Conservation (phyloP, 2,888 invertebrate species). For the Drosophila melanocephala region DNA sequence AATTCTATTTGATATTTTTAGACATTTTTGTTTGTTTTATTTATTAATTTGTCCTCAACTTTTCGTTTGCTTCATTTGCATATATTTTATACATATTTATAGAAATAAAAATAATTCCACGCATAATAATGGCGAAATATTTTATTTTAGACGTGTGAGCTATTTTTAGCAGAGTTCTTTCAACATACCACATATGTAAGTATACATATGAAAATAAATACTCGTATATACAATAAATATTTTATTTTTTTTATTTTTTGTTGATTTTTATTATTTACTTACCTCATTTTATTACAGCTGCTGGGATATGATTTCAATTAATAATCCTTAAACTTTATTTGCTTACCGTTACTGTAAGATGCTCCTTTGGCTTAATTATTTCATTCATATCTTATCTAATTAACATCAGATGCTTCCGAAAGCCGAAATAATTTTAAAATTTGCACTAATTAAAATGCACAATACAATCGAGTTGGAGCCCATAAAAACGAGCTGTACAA, state of each 20-base stretch:
- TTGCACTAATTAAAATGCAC: slow-evolving; percentile 63
- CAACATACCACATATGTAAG: neutral
- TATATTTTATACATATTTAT: neutral
- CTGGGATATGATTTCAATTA: slow-evolving; percentile 8
- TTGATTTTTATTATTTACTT: neutral
- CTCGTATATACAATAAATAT: neutral
- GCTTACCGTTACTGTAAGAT: neutral
- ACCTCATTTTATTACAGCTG: slow-evolving; percentile 1
- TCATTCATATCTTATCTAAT: slow-evolving; percentile 44
- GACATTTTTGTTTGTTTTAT: slow-evolving; percentile 22
- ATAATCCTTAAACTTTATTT: slow-evolving; percentile 14
- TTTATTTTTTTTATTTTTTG: neutral
- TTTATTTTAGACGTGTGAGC: neutral
- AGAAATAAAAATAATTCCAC: slow-evolving; percentile 2
- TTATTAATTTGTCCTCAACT: slow-evolving; percentile 56
- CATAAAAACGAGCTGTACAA: slow-evolving; percentile 18
- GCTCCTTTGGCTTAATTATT: slow-evolving; percentile 8
- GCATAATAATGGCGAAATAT: slow-evolving; percentile 9
- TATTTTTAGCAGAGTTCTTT: slow-evolving; percentile 27
- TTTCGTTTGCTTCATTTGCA: slow-evolving; percentile 8
- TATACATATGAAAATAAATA: neutral
- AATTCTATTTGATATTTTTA: slow-evolving; percentile 15
- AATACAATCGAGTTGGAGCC: slow-evolving; percentile 25
- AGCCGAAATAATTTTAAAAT: slow-evolving; percentile 54
- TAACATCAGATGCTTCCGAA: slow-evolving; percentile 34